Percentiles rank a stretch among this genome's conserved stretches.
Conservation (phyloP, 2,113 vertebrate genomes). For the Zootoca vivipara region DNA sequence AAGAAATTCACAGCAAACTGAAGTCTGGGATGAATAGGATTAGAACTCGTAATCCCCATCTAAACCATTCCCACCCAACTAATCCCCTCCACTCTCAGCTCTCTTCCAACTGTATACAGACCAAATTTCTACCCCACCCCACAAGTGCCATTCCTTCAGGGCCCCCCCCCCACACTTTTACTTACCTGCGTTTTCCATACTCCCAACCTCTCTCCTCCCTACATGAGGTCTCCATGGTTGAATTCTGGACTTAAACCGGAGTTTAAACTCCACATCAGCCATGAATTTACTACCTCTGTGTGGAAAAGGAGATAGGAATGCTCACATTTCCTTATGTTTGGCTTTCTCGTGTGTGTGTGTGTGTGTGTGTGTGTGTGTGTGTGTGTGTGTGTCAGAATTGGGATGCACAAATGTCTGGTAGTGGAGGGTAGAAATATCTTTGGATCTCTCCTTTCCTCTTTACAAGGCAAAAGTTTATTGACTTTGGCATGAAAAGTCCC, state of each 20-base stretch:
- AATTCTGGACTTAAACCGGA: neutral
- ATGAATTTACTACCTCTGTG: neutral
- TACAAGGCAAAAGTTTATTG: neutral
- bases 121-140: neutral
- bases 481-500: neutral
- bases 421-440: neutral
- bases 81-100: neutral
- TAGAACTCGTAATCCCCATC: neutral
- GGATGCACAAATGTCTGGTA: neutral
- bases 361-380: neutral
- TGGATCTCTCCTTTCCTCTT: neutral
- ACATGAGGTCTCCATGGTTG: no score
- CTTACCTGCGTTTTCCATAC: neutral
- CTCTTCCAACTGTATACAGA: neutral
- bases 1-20: neutral
- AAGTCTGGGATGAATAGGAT: neutral
- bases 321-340: neutral
- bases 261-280: neutral
- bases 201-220: neutral
- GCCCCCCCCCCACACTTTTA: neutral
- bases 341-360: neutral
- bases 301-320: neutral
- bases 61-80: neutral
- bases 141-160: neutral
- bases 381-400: no score